Conservation (phyloP, 2,888 invertebrate genomes). For the Diarsia rubi region DNA sequence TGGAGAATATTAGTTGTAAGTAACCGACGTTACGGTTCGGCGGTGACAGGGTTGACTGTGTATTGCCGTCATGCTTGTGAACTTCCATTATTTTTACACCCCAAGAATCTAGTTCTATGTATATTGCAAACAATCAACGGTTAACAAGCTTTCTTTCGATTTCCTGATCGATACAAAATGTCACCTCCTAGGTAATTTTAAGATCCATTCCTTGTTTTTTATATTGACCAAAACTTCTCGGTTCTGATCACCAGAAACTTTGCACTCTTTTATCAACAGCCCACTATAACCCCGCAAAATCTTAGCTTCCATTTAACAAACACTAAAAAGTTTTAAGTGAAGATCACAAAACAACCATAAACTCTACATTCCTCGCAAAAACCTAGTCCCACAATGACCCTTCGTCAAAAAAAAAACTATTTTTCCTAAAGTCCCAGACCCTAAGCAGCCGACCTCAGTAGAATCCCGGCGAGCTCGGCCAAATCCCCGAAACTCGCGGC, state of each 20-base stretch:
- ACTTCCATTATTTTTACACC: too few species aligned
- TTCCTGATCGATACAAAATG: too few species aligned
- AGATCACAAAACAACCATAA: neutral
- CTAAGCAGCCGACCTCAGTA: slow-evolving; percentile 17
- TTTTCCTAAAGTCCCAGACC: slow-evolving; percentile 1
- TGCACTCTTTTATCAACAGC: too few species aligned
- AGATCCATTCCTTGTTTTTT: too few species aligned
- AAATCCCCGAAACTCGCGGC: slow-evolving; percentile 68
- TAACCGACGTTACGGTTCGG: too few species aligned
- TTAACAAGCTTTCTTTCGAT: too few species aligned
- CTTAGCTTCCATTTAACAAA: too few species aligned
- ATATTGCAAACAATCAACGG: too few species aligned
- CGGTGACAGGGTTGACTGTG: neutral
- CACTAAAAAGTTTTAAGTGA: neutral
- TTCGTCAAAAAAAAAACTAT: neutral
- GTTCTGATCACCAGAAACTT: neutral
- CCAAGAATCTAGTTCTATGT: neutral
- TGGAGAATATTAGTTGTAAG: neutral
- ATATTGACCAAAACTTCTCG: neutral
- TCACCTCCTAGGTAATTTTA: too few species aligned
- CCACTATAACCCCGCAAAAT: neutral
- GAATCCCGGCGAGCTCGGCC: slow-evolving; percentile 49
- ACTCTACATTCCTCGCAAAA: neutral
- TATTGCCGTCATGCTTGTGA: neutral
- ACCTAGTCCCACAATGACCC: neutral